Conservation (phyloP, 2,888 invertebrate species). For the Papilio protenor region DNA sequence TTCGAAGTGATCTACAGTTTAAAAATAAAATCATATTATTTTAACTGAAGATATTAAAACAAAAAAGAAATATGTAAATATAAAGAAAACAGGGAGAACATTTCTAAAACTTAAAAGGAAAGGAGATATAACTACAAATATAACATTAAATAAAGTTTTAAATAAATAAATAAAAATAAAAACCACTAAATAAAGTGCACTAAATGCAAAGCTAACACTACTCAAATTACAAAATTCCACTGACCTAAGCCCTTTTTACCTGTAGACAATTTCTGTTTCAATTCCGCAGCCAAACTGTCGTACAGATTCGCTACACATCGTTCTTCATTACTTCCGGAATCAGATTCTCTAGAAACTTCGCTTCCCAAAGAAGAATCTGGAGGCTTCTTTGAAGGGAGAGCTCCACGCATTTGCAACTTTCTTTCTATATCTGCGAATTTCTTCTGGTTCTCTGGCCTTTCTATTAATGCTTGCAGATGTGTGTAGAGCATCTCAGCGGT, state of each 20-base stretch:
- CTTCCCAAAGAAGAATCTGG: slow-evolving; percentile 91
- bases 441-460: slow-evolving; percentile 93
- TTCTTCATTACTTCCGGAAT: slow-evolving; percentile 89
- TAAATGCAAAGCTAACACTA: slow-evolving; percentile 56
- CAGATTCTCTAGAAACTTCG: slow-evolving; percentile 88
- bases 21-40: no score
- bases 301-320: slow-evolving; percentile 90
- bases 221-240: slow-evolving; percentile 57
- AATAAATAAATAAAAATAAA: slow-evolving; percentile 49
- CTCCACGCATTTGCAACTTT: slow-evolving; percentile 82
- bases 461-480: slow-evolving; percentile 92
- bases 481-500: slow-evolving; percentile 94
- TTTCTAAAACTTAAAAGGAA: not conserved
- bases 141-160: no score
- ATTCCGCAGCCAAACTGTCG: slow-evolving; percentile 95
- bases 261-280: slow-evolving; percentile 87
- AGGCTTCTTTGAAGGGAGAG: slow-evolving; percentile 85
- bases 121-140: not conserved
- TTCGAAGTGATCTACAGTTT: no score
- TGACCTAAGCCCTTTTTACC: slow-evolving; percentile 82
- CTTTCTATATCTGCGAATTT: slow-evolving; percentile 92
- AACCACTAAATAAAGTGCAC: slow-evolving; percentile 53
- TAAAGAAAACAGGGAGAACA: not conserved
- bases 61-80: not conserved
- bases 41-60: no score